phyloP scores from a whole-genome alignment of 2,113 vertebrate species.

The Sarotherodon lohbergeri region DNA sequence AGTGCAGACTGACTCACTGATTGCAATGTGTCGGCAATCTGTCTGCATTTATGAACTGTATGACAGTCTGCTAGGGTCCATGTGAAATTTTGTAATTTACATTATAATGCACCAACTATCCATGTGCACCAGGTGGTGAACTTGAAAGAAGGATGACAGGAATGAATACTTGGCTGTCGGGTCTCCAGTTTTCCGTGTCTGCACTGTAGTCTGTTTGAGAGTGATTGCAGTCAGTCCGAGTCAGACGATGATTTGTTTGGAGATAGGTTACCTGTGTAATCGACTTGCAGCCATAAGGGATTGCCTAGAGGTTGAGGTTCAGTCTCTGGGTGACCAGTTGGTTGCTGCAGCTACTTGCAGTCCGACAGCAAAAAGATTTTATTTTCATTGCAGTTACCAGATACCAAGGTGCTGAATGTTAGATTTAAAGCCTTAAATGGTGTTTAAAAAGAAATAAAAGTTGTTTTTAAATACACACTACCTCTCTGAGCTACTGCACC shows the following conservation, averaged over 20 bases:
- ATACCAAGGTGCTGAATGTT: too few species aligned
- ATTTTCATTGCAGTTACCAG: too few species aligned
- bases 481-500: too few species aligned
- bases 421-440: too few species aligned
- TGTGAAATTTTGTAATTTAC: not conserved
- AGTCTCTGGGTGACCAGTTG: too few species aligned
- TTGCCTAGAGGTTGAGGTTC: not conserved
- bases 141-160: rapidly evolving
- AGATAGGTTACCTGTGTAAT: not conserved
- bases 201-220: not conserved
- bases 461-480: too few species aligned
- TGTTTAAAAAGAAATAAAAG: too few species aligned
- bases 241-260: not conserved
- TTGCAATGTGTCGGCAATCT: not conserved
- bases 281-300: not conserved
- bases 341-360: too few species aligned
- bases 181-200: not conserved
- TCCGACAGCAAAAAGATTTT: too few species aligned
- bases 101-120: not conserved
- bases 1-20: not conserved
- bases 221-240: not conserved
- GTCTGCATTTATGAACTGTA: not conserved
- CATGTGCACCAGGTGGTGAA: not conserved
- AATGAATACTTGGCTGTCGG: not conserved
- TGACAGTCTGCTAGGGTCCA: not conserved